Conservation (phyloP, 2,797 vertebrate species). For the Serranus cabrilla region DNA sequence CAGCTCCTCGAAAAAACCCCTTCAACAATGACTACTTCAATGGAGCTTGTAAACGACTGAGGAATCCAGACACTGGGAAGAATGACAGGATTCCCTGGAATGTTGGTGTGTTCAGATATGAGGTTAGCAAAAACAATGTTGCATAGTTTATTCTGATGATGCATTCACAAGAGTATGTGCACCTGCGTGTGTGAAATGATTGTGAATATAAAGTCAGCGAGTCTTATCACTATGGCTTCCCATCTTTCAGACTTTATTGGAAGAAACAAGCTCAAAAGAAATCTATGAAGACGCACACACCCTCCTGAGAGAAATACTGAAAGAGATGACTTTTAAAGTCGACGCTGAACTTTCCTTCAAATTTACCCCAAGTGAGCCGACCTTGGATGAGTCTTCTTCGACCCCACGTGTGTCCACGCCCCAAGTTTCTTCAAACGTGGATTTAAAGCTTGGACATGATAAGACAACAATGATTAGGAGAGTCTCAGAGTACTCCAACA, state of each 20-base stretch:
- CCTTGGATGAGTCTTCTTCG: neutral
- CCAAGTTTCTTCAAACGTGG: fast-evolving
- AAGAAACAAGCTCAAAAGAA: slow-evolving; percentile 86
- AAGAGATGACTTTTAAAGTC: slow-evolving; percentile 49
- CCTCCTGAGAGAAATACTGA: slow-evolving; percentile 81
- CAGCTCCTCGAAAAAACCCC: slow-evolving; percentile 87
- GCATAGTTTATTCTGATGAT: neutral
- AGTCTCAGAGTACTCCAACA: slow-evolving; percentile 54
- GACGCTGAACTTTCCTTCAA: slow-evolving; percentile 82
- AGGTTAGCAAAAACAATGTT: slow-evolving; percentile 76
- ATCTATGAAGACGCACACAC: slow-evolving; percentile 81
- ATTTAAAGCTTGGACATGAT: fast-evolving
- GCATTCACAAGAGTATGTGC: too few species aligned
- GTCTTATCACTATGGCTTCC: neutral
- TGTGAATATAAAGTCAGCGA: neutral
- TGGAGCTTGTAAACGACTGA: slow-evolving; percentile 85
- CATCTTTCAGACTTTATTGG: slow-evolving; percentile 85
- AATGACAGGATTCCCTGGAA: slow-evolving; percentile 92
- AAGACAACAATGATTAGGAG: slow-evolving; percentile 58
- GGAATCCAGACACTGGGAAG: slow-evolving; percentile 81
- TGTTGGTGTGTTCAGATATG: slow-evolving; percentile 84
- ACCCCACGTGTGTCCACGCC: too few species aligned
- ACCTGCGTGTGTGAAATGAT: neutral
- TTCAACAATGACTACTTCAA: slow-evolving; percentile 94
- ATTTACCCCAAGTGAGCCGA: slow-evolving; percentile 72